Evolutionary conservation across 2,797 vertebrate genomes (phyloP).

Genomic region (Spea hammondii): DNA sequence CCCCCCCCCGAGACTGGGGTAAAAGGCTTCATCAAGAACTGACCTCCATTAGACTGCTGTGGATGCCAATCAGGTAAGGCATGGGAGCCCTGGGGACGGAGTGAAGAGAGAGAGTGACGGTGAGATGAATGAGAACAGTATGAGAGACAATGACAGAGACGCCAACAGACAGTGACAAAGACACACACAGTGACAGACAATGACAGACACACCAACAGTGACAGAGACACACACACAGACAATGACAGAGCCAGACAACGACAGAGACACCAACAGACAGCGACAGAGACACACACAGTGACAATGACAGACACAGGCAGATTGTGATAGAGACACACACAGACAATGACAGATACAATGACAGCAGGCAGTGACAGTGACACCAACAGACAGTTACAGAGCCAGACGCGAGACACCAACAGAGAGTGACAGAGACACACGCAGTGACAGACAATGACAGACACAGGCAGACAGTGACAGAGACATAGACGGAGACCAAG

Average conservation of each 20-base stretch:
- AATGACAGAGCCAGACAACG: neutral
- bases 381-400: neutral
- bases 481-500: neutral
- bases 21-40: conserved; percentile 19
- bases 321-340: neutral
- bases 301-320: neutral
- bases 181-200: neutral
- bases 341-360: neutral
- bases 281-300: neutral
- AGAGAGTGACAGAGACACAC: neutral
- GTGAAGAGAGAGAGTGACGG: neutral
- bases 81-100: conserved; percentile 79
- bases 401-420: neutral
- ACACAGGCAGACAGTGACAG: neutral
- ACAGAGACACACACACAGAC: neutral
- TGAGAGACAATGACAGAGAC: neutral
- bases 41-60: conserved; percentile 84
- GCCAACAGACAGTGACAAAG: neutral
- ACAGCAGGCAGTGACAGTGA: neutral
- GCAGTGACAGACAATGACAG: neutral
- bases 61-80: conserved; percentile 91
- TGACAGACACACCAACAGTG: neutral
- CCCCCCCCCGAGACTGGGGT: too few species aligned
- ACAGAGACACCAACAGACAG: neutral
- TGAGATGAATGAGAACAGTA: too few species aligned